These are phyloP conservation scores for Carduelis carduelis DNA, from an alignment of 2,797 vertebrate genomes.

Conservation along the genomic window DNA sequence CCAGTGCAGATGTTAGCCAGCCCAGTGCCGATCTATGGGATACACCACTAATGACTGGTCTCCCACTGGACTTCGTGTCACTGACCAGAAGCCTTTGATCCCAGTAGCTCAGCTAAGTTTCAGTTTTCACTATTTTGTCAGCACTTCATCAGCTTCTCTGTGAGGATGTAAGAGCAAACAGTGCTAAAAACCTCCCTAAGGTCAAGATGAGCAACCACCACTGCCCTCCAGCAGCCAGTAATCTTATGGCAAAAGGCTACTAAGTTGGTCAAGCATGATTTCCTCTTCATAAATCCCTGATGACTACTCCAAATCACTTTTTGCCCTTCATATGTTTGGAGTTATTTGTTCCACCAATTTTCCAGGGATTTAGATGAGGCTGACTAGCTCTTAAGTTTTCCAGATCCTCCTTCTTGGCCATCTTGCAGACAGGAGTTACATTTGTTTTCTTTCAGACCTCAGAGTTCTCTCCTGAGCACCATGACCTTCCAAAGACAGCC, in stretches of 20 bases:
- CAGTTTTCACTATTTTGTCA: neutral
- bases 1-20: neutral
- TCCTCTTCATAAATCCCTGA: neutral
- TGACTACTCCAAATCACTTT: neutral
- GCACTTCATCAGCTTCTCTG: neutral
- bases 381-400: neutral
- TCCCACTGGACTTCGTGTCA: neutral
- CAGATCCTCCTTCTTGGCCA: neutral
- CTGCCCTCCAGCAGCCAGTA: neutral
- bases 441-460: neutral
- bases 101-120: neutral
- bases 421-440: neutral
- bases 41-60: neutral
- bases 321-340: neutral
- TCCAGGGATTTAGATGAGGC: neutral
- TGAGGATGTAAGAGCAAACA: neutral
- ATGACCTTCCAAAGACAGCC: neutral
- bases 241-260: neutral
- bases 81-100: neutral
- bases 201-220: neutral
- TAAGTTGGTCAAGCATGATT: neutral
- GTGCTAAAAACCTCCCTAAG: neutral
- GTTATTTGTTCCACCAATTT: neutral
- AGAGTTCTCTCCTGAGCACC: neutral
- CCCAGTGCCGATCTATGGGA: accelerated